Evolutionary conservation across 2,113 vertebrate species (phyloP).

Genomic region (Bubalus kerabau): DNA sequence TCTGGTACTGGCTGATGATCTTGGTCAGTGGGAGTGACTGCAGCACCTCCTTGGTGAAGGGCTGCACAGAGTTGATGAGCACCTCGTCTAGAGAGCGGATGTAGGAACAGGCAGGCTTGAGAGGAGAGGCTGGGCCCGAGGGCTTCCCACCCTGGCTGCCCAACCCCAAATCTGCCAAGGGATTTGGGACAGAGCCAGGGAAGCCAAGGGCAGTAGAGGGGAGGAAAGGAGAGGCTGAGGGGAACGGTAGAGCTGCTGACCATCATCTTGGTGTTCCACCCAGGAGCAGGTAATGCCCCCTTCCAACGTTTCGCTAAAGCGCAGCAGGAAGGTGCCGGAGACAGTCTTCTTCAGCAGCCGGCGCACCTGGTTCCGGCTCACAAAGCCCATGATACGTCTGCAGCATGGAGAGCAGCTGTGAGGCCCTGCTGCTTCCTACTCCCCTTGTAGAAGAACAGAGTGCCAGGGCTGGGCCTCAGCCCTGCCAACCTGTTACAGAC

Average conservation of each 20-base stretch:
- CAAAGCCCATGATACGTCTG: conserved; percentile 93
- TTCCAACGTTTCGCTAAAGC: conserved; percentile 91
- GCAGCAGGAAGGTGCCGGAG: conserved; percentile 91
- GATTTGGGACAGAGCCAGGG: background rate
- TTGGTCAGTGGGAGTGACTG: conserved; percentile 88
- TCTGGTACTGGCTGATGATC: conserved; percentile 90
- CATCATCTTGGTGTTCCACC: conserved; percentile 85
- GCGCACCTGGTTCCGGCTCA: conserved; percentile 87
- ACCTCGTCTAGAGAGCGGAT: conserved; percentile 62
- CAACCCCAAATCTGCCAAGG: background rate
- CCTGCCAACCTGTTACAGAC: background rate
- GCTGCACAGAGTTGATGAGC: conserved; percentile 83
- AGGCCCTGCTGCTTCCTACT: background rate
- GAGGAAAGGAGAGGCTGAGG: background rate
- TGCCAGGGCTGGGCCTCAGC: background rate
- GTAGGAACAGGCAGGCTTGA: background rate
- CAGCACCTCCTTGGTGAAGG: conserved; percentile 89
- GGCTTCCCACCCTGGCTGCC: background rate
- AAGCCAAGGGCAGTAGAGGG: background rate
- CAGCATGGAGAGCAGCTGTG: background rate
- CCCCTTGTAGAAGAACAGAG: background rate
- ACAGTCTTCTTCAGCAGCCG: conserved; percentile 84
- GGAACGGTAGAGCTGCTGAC: conserved; percentile 64
- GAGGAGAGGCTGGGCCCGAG: background rate
- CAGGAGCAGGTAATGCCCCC: conserved; percentile 94